Percentiles rank a stretch among this genome's conserved stretches.
Evolutionary conservation across 2,113 vertebrate species (phyloP).

Genomic region (Cheirogaleus medius): DNA sequence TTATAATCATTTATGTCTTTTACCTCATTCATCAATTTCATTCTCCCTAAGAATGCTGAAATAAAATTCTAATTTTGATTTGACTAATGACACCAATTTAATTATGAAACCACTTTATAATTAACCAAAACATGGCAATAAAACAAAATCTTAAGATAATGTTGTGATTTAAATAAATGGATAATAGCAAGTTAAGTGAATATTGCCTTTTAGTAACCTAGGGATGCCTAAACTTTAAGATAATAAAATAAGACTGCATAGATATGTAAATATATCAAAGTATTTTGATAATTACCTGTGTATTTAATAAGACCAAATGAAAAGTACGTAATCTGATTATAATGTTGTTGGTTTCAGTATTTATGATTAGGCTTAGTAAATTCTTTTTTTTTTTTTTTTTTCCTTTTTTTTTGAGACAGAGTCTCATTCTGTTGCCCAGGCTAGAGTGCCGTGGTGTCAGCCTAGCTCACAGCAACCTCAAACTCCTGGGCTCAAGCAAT

Average conservation of each 20-base stretch:
- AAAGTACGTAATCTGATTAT: constrained; percentile 28
- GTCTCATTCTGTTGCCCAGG: no score
- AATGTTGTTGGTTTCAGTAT: constrained; percentile 7
- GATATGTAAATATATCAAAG: constrained; percentile 21
- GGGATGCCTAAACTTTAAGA: constrained; percentile 29
- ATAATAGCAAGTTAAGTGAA: constrained; percentile 16
- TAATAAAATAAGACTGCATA: constrained; percentile 35
- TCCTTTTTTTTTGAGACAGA: no score
- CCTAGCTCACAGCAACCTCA: no score
- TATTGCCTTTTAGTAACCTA: constrained; percentile 28
- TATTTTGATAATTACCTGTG: background rate
- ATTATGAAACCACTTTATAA: constrained; percentile 23
- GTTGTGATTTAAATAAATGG: constrained; percentile 29
- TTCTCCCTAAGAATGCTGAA: constrained; percentile 13
- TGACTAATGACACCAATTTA: background rate
- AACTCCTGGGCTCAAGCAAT: no score
- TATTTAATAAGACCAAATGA: constrained; percentile 51
- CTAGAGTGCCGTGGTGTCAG: no score
- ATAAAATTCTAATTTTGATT: constrained; percentile 30
- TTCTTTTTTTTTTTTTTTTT: no score
- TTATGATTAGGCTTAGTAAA: constrained; percentile 38
- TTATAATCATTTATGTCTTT: constrained; percentile 41
- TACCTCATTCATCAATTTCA: constrained; percentile 23
- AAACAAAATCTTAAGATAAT: constrained; percentile 45
- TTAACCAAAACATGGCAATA: constrained; percentile 53